These are phyloP conservation scores for Myotis brandtii DNA, from an alignment of 2,113 vertebrate species.

Conservation along the genomic window DNA sequence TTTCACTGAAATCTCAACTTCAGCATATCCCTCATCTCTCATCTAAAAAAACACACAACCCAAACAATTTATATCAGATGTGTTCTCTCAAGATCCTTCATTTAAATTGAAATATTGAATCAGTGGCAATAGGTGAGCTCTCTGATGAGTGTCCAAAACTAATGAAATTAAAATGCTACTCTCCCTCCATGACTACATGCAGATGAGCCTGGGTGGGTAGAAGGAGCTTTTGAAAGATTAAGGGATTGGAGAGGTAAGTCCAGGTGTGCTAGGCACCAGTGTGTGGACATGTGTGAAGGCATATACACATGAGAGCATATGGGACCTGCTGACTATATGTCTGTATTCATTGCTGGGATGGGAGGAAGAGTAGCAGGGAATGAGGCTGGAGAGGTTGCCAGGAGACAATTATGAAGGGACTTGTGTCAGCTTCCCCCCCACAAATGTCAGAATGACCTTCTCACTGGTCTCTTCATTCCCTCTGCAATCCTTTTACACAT, in stretches of 20 bases:
- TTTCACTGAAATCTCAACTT: not conserved
- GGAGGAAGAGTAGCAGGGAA: no score
- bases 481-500: not conserved
- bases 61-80: no score
- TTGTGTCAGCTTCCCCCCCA: rapidly evolving
- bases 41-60: not conserved
- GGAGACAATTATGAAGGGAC: not conserved
- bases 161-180: not conserved
- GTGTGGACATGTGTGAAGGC: rapidly evolving
- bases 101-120: not conserved
- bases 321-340: rapidly evolving
- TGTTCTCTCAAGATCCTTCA: not conserved
- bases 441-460: not conserved
- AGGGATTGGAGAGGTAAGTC: not conserved
- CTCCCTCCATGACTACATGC: not conserved
- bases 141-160: not conserved
- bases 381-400: rapidly evolving
- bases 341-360: rapidly evolving
- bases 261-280: no score
- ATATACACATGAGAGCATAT: rapidly evolving
- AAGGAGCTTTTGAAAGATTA: not conserved
- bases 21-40: not conserved
- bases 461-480: not conserved
- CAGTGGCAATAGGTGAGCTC: not conserved
- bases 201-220: not conserved